These are phyloP conservation scores for Corythornis vintsioides DNA, from an alignment of 2,113 vertebrate genomes.

Conservation along the genomic window DNA sequence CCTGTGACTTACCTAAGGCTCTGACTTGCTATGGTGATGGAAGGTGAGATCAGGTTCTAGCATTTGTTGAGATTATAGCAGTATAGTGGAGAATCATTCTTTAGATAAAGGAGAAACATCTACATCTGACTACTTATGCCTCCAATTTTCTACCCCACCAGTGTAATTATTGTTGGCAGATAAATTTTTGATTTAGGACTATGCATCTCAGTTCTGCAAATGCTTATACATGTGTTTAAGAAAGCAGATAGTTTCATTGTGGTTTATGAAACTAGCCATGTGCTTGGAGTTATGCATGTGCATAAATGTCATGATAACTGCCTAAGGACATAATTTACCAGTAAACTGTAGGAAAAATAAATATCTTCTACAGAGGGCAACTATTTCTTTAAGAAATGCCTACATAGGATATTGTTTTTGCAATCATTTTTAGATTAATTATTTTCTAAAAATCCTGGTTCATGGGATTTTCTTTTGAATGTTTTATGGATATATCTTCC, in stretches of 20 bases:
- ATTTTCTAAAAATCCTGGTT: conserved; percentile 28
- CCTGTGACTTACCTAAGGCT: neutral
- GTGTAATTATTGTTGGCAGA: neutral
- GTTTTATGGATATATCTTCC: conserved; percentile 39
- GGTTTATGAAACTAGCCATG: conserved; percentile 39
- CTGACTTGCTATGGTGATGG: fast-evolving
- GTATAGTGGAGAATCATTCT: neutral
- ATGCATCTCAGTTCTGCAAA: neutral
- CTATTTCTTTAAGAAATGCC: conserved; percentile 43
- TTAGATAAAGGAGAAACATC: neutral
- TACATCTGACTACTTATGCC: neutral
- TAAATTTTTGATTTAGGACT: neutral
- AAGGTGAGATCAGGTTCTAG: neutral
- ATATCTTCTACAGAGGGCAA: conserved; percentile 8
- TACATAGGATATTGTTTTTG: conserved; percentile 44
- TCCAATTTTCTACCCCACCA: neutral
- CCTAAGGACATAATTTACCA: conserved; percentile 55
- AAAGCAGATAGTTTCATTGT: conserved; percentile 28
- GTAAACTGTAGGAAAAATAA: conserved; percentile 33
- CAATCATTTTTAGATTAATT: conserved; percentile 33
- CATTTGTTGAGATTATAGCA: neutral
- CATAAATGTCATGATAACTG: conserved; percentile 40
- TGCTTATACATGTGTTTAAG: conserved; percentile 28
- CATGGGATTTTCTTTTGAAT: conserved; percentile 36
- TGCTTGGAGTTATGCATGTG: conserved; percentile 35